Evolutionary conservation across 2,888 invertebrate genomes (phyloP).

Genomic region (Timema podura): DNA sequence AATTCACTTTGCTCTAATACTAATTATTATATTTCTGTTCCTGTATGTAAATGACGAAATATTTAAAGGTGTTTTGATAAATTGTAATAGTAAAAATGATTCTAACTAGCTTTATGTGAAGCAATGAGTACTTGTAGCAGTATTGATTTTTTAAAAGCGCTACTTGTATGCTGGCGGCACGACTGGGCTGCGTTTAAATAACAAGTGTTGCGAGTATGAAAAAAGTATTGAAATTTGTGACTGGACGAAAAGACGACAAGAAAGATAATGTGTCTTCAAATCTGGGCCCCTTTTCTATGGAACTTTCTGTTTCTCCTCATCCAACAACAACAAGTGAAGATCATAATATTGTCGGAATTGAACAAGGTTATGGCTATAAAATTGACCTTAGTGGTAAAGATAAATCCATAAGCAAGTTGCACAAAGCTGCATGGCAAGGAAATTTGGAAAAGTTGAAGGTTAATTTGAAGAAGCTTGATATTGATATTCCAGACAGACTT

Average conservation of each 20-base stretch:
- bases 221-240: constrained; percentile 40
- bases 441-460: constrained; percentile 39
- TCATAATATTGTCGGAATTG: constrained; percentile 16
- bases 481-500: constrained; percentile 37
- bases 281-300: constrained; percentile 23
- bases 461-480: constrained; percentile 37
- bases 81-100: too few species aligned
- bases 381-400: constrained; percentile 39
- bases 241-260: constrained; percentile 39
- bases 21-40: too few species aligned
- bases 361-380: constrained; percentile 34
- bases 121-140: too few species aligned
- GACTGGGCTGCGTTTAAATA: too few species aligned
- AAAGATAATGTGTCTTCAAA: constrained; percentile 30
- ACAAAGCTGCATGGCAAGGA: constrained; percentile 40
- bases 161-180: too few species aligned
- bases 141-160: too few species aligned
- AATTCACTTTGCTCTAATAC: too few species aligned
- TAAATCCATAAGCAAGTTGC: constrained; percentile 38
- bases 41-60: too few species aligned
- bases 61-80: too few species aligned
- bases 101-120: too few species aligned
- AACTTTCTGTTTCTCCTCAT: constrained; percentile 19
- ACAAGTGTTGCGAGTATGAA: constrained; percentile 34
- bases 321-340: constrained; percentile 24